Percentiles rank a stretch among this genome's conserved stretches.
Evolutionary conservation across 2,113 vertebrate genomes (phyloP).

Genomic region (Eudyptes chrysolophus): DNA sequence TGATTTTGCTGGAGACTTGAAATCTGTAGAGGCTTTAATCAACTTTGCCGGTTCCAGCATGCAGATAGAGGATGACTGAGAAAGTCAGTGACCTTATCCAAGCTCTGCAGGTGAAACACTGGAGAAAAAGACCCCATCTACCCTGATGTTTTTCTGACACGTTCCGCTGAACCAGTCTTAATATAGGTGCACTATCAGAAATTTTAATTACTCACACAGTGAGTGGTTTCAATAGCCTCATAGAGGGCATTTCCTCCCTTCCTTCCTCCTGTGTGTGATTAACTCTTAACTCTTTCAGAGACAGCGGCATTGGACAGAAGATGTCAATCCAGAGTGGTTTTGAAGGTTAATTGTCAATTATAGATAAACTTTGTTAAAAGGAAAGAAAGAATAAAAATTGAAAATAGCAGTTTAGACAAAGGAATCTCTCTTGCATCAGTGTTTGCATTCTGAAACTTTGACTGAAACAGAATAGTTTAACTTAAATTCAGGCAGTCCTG

Average conservation of each 20-base stretch:
- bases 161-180: not conserved
- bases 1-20: not conserved
- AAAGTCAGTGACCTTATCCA: not conserved
- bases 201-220: constrained; percentile 5
- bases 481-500: not conserved
- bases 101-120: not conserved
- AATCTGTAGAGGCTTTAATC: not conserved
- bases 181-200: not conserved
- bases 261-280: not conserved
- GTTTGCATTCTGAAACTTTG: not conserved
- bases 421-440: not conserved
- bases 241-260: not conserved
- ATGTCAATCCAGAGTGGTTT: not conserved
- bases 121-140: not conserved
- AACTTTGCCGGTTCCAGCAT: not conserved
- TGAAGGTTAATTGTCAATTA: constrained; percentile 59
- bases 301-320: not conserved
- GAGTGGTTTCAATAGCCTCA: not conserved
- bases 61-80: not conserved
- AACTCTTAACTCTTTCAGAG: not conserved
- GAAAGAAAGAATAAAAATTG: not conserved
- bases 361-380: not conserved
- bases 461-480: constrained; percentile 8
- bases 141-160: not conserved
- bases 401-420: not conserved